These are phyloP conservation scores for Autographa pulchrina DNA, from an alignment of 2,888 invertebrate species.

Conservation along the genomic window DNA sequence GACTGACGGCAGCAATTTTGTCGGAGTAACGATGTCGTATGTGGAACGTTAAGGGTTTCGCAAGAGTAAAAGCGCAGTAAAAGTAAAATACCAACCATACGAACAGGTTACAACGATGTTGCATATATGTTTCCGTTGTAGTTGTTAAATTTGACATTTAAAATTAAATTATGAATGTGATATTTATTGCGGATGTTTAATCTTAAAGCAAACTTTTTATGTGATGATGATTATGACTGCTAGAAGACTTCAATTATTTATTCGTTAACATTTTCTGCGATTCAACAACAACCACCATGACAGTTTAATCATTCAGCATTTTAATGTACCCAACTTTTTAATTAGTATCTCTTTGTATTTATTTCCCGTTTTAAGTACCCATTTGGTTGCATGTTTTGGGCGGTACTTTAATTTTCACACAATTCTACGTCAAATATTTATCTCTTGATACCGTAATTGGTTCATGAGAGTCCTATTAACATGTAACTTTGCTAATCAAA, in stretches of 20 bases:
- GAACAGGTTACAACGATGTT: constrained; percentile 26
- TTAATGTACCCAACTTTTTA: no score
- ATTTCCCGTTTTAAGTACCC: background rate
- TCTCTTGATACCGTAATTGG: constrained; percentile 50
- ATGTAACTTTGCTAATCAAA: constrained; percentile 61
- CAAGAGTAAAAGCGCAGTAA: constrained; percentile 70
- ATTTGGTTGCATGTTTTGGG: background rate
- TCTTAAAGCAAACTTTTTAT: constrained; percentile 5
- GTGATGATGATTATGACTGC: background rate
- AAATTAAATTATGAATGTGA: constrained; percentile 19
- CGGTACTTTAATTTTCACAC: background rate
- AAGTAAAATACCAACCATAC: constrained; percentile 48
- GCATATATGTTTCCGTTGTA: constrained; percentile 19
- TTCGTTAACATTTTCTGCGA: background rate
- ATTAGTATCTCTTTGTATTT: no score
- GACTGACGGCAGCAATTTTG: constrained; percentile 60
- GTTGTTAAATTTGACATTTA: constrained; percentile 13
- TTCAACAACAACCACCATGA: background rate
- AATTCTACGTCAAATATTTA: constrained; percentile 39
- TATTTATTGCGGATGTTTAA: constrained; percentile 10
- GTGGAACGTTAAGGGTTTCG: constrained; percentile 69
- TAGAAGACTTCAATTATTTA: background rate
- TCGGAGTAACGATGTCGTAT: constrained; percentile 59
- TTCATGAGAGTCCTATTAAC: constrained; percentile 56
- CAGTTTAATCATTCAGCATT: background rate